Conservation (phyloP, 2,113 vertebrate genomes). For the Psettodes erumei region DNA sequence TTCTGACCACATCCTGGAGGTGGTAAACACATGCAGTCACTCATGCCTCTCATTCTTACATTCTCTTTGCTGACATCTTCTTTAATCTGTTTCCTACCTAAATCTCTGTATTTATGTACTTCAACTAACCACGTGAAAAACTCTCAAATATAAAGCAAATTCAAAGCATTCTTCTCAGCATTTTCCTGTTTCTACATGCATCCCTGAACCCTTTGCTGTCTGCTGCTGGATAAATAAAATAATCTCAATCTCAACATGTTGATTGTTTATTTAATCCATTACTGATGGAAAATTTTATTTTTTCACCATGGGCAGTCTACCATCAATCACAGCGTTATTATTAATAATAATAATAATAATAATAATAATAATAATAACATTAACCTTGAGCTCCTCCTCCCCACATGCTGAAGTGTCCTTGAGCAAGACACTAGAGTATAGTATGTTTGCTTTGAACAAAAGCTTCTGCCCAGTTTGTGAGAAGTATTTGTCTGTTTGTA, state of each 20-base stretch:
- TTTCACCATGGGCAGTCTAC: not conserved
- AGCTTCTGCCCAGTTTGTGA: not conserved
- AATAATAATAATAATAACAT: not conserved
- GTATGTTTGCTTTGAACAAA: not conserved
- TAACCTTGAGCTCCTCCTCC: not conserved
- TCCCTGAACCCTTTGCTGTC: not conserved
- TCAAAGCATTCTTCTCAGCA: not conserved
- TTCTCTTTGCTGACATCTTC: not conserved
- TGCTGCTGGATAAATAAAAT: slow-evolving; percentile 1
- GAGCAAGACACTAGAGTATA: not conserved
- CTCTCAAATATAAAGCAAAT: not conserved
- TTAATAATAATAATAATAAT: not conserved
- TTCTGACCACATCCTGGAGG: slow-evolving; percentile 6
- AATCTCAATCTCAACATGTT: not conserved
- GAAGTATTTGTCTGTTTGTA: not conserved
- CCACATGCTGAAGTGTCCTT: slow-evolving; percentile 2
- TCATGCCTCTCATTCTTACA: not conserved
- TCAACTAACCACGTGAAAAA: not conserved
- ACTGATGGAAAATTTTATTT: slow-evolving; percentile 8
- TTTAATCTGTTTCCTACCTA: not conserved
- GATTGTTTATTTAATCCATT: slow-evolving; percentile 8
- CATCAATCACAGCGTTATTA: too few species aligned
- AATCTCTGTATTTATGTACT: not conserved
- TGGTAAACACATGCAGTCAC: not conserved
- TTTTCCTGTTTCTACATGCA: not conserved